Conservation (phyloP, 2,888 invertebrate genomes). For the Beris chalybata region DNA sequence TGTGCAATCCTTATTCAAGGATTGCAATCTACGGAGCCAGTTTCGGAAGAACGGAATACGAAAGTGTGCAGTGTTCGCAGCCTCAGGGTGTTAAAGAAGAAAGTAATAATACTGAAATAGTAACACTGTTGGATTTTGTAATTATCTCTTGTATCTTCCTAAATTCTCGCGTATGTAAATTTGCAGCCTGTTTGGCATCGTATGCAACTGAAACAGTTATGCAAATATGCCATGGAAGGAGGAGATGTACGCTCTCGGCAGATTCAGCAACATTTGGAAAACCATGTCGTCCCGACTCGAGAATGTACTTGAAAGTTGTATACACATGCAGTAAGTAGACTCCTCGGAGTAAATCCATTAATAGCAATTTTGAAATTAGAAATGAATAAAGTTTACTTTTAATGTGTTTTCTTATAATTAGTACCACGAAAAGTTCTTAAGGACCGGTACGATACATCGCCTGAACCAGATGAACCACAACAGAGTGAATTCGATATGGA, state of each 20-base stretch:
- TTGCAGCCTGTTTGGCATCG: conserved; percentile 78
- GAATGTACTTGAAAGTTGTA: conserved; percentile 83
- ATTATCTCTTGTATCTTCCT: background rate
- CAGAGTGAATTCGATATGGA: conserved; percentile 59
- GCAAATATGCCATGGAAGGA: conserved; percentile 81
- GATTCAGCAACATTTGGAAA: conserved; percentile 82
- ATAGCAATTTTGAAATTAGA: background rate
- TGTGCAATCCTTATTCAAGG: conserved; percentile 83
- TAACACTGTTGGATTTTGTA: conserved; percentile 3
- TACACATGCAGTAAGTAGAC: conserved; percentile 80
- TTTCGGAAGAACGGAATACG: conserved; percentile 86
- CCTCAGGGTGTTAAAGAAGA: conserved; percentile 79
- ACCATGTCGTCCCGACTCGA: conserved; percentile 76
- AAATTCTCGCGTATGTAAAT: background rate
- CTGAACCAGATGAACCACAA: conserved; percentile 75
- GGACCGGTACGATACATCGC: conserved; percentile 77
- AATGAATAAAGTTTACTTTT: background rate
- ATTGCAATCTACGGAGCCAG: conserved; percentile 92
- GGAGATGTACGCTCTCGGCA: conserved; percentile 76
- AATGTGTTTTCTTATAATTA: background rate
- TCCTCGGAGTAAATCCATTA: background rate
- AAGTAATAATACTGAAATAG: conserved; percentile 62
- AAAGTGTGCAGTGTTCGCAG: conserved; percentile 84
- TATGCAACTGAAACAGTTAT: conserved; percentile 91
- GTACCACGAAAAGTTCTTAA: conserved; percentile 82